A percentile compares a stretch with the other conserved stretches of the same genome.
These are phyloP conservation scores for Dromococcyx pavoninus DNA, from an alignment of 2,797 vertebrate species.

Conservation along the genomic window DNA sequence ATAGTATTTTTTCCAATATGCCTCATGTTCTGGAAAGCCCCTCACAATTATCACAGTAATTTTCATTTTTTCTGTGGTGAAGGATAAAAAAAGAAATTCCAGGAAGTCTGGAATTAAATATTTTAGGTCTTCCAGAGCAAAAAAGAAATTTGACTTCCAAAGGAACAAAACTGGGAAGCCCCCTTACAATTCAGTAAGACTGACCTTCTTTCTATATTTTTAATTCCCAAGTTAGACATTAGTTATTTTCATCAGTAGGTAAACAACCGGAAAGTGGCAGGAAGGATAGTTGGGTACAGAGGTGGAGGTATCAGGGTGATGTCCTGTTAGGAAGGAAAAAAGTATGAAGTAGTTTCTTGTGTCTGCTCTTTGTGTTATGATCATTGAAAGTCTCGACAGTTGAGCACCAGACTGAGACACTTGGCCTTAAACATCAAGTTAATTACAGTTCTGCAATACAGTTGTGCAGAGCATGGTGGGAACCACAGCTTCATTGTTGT, in stretches of 20 bases:
- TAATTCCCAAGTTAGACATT: neutral
- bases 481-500: constrained; percentile 17
- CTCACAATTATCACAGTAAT: neutral
- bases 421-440: constrained; percentile 33
- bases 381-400: constrained; percentile 34
- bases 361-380: neutral
- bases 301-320: neutral
- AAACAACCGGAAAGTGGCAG: neutral
- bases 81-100: neutral
- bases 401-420: constrained; percentile 21
- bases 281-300: neutral
- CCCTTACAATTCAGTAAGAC: neutral
- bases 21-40: neutral
- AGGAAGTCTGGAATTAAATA: neutral
- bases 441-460: constrained; percentile 8
- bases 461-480: constrained; percentile 19
- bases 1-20: neutral
- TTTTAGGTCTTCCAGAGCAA: neutral
- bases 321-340: neutral
- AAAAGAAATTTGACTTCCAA: neutral
- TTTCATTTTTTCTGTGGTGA: neutral
- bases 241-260: neutral
- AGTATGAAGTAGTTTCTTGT: neutral
- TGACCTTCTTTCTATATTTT: neutral
- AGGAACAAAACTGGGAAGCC: neutral